phyloP scores from a whole-genome alignment of 2,888 invertebrate species.

The Drosophila eohydei region DNA sequence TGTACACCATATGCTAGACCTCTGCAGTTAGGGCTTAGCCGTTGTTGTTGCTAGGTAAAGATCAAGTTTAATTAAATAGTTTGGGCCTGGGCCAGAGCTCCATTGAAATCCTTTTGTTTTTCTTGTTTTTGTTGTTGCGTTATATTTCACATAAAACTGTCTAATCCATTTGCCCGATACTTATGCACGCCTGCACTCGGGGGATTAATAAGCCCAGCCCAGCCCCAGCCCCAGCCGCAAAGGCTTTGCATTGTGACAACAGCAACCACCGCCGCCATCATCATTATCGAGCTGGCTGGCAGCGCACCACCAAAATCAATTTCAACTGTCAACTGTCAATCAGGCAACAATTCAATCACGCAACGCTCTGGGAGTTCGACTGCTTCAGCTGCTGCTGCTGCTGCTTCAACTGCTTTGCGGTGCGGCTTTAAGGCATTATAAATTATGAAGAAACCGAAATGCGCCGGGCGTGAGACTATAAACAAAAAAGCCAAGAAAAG shows the following conservation, averaged over 20 bases:
- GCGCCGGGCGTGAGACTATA: conserved; percentile 10
- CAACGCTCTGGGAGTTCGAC: conserved; percentile 54
- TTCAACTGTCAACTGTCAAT: conserved; percentile 83
- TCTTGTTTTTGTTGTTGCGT: conserved; percentile 23
- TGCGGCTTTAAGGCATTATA: conserved; percentile 56
- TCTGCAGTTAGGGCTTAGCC: conserved; percentile 27
- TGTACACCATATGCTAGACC: conserved; percentile 50
- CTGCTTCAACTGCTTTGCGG: conserved; percentile 36
- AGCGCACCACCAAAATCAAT: conserved; percentile 72
- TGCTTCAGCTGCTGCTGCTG: not conserved
- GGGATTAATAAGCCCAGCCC: conserved; percentile 71
- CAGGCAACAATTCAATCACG: conserved; percentile 82
- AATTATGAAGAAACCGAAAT: conserved; percentile 33
- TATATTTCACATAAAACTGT: conserved; percentile 61
- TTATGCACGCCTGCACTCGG: conserved; percentile 78
- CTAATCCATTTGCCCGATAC: conserved; percentile 81
- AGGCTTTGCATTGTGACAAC: not conserved
- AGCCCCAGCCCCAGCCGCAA: not conserved
- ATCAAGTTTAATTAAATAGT: conserved; percentile 71
- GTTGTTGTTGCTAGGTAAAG: conserved; percentile 21
- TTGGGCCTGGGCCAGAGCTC: conserved; percentile 27
- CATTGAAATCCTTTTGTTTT: conserved; percentile 47
- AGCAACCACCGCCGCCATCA: conserved; percentile 44
- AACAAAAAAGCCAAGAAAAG: conserved; percentile 7
- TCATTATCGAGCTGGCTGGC: conserved; percentile 7